A percentile compares a stretch with the other conserved stretches of the same genome.
Evolutionary conservation across 2,888 invertebrate species (phyloP).

Genomic region (Tenthredo mesomela): DNA sequence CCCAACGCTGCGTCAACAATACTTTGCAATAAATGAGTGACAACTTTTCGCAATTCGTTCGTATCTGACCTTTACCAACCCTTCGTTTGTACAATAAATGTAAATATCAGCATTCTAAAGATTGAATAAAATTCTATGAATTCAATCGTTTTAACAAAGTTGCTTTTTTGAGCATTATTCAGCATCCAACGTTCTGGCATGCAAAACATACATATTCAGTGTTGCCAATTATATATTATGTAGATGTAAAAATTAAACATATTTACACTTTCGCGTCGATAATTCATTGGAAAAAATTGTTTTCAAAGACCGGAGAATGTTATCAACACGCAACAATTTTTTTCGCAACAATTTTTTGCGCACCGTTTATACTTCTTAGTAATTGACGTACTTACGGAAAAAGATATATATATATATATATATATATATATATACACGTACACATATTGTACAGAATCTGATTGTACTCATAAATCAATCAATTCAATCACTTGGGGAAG

Average conservation of each 20-base stretch:
- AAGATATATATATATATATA: too few species aligned
- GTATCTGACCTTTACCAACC: not conserved
- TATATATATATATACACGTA: not conserved
- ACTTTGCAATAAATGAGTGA: not conserved
- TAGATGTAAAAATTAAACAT: not conserved
- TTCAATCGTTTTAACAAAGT: too few species aligned
- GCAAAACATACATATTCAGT: too few species aligned
- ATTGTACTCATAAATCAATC: slow-evolving; percentile 1
- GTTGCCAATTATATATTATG: too few species aligned
- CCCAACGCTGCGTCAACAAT: not conserved
- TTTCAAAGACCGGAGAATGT: not conserved
- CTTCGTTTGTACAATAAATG: not conserved
- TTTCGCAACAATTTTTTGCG: too few species aligned
- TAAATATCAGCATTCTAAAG: not conserved
- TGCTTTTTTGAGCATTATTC: too few species aligned
- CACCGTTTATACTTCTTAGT: not conserved
- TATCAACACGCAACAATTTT: not conserved
- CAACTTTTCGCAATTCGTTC: too few species aligned
- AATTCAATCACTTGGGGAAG: not conserved
- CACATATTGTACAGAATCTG: not conserved
- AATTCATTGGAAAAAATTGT: not conserved
- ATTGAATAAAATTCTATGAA: not conserved
- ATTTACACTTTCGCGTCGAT: not conserved
- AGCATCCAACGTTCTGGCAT: too few species aligned
- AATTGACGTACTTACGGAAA: not conserved